Evolutionary conservation across 2,797 vertebrate species (phyloP).

Genomic region (Pseudotriccus pelzelni): DNA sequence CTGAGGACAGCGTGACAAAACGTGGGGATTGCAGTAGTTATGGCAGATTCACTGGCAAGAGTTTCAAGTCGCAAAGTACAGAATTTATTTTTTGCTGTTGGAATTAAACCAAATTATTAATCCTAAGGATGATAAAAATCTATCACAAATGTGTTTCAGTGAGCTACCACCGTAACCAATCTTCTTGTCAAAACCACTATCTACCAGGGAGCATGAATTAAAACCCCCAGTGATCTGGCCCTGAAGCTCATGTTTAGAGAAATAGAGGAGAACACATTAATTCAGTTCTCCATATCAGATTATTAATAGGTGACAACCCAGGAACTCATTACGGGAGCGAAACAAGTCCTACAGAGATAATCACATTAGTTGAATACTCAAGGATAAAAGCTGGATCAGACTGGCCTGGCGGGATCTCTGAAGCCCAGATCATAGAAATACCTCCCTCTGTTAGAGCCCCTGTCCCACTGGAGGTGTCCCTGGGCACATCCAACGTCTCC

Average conservation of each 20-base stretch:
- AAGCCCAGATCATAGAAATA: neutral
- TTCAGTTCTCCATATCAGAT: constrained; percentile 4
- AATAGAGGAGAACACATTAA: neutral
- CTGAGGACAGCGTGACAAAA: neutral
- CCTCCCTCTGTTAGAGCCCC: neutral
- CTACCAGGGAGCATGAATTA: neutral
- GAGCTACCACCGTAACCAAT: neutral
- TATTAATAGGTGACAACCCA: constrained; percentile 40
- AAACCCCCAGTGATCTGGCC: neutral
- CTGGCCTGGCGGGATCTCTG: neutral
- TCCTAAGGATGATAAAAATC: neutral
- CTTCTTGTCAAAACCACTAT: constrained; percentile 37
- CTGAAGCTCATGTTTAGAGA: constrained; percentile 18
- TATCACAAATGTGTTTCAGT: neutral
- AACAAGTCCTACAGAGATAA: constrained; percentile 30
- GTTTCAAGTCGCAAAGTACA: neutral
- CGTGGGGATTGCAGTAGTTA: neutral
- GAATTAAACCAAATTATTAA: neutral
- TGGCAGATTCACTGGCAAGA: neutral
- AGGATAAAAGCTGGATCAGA: constrained; percentile 13
- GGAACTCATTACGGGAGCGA: constrained; percentile 11
- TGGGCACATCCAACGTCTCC: neutral
- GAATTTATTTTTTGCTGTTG: neutral
- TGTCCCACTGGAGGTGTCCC: neutral
- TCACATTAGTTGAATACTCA: neutral